Base-by-base conservation (phyloP, 2,888 invertebrate species). In the Drosophila lutescens region DNA sequence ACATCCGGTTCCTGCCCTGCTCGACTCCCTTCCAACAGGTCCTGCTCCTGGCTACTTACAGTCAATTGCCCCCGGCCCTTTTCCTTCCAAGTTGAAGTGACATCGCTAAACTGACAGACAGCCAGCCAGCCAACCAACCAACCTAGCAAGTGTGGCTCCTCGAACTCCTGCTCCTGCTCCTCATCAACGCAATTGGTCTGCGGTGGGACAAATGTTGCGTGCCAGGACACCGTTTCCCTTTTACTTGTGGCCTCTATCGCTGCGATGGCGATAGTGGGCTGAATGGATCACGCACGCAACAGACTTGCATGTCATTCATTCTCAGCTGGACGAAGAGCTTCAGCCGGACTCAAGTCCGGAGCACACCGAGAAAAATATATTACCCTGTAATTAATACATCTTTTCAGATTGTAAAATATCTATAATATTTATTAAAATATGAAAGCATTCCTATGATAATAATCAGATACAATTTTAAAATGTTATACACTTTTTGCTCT, bases 21-120 rank as follows among this genome's bases (percentile, higher is more conserved):
- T 30, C 30, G 1, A 8, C 32, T 13, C 23, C 50, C 26, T 6
- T 47, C 10, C 41, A 46, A 32, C 66, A 40, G 61, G 34, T 20
- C 32, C 44, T 32, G 51, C 65, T 69, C 41, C 71, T 44, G 69
- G 82, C 85, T 76, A 85, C 85, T 85, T 79, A 82, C 72, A 81
- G 76, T 76, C 85, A 82, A 85, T 77, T 84, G 82, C 74, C 74
- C 60, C 63, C 76, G 58, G 68, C 57, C 68, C 56, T 49, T 20
- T 13, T 56, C 51, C 26, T 26, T 17, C 63, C 46, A 41, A 62
- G 53, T 59, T 68, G 54, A 63, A 74, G 70, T 81, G 79, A 67
- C 82, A 81, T 63, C 71, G 69, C 50, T 54, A 60, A 76, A 66
- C 47, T 66, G 63, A 51, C 41, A 44, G 68, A 53, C 66, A 73